Conservation (phyloP, 2,113 vertebrate species). For the Misgurnus anguillicaudatus region DNA sequence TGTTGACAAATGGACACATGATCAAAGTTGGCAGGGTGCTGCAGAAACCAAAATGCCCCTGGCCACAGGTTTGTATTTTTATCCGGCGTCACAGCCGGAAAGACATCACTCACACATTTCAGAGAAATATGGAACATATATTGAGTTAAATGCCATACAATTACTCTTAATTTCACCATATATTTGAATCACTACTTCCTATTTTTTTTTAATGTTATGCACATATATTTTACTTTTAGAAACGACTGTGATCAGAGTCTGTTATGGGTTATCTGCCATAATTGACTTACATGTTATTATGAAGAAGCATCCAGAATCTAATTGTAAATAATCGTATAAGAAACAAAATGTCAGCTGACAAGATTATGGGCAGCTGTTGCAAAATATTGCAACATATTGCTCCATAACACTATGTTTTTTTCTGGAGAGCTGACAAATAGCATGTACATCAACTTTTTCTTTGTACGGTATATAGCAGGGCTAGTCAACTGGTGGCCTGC, state of each 20-base stretch:
- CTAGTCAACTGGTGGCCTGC: too few relatives aligned
- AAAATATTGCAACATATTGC: slow-evolving; percentile 32
- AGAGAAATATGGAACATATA: slow-evolving; percentile 6
- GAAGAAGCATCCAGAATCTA: neutral
- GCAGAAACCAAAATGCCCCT: slow-evolving; percentile 80
- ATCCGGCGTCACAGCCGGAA: slow-evolving; percentile 72
- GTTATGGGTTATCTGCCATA: slow-evolving; percentile 3
- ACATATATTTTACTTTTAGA: neutral
- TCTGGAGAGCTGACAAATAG: slow-evolving; percentile 6
- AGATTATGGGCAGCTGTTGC: slow-evolving; percentile 12
- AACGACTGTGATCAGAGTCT: neutral
- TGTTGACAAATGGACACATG: slow-evolving; percentile 83
- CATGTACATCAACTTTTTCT: neutral
- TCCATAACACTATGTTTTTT: neutral
- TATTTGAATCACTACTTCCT: neutral
- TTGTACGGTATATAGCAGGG: neutral
- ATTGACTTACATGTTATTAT: slow-evolving; percentile 9
- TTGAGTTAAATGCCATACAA: neutral
- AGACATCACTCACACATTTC: slow-evolving; percentile 52
- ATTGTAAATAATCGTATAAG: slow-evolving; percentile 11
- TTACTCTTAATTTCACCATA: neutral
- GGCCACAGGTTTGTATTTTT: slow-evolving; percentile 65
- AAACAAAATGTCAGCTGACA: neutral
- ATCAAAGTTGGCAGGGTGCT: slow-evolving; percentile 79
- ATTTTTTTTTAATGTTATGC: neutral